Conservation (phyloP, 2,888 invertebrate genomes). For the Melanchra persicariae region DNA sequence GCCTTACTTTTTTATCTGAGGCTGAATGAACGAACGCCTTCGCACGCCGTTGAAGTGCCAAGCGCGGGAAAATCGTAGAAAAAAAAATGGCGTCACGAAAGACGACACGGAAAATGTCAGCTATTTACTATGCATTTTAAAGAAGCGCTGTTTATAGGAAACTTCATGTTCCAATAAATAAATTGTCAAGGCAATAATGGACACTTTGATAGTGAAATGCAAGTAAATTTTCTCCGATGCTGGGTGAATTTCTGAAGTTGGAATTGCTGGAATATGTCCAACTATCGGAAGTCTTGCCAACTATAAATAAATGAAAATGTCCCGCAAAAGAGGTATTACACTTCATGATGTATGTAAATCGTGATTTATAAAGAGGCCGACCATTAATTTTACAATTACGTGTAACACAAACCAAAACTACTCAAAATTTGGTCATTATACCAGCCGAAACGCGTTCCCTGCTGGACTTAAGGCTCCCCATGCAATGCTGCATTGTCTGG, state of each 20-base stretch:
- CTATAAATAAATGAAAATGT: slow-evolving; percentile 4
- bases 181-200: slow-evolving; percentile 27
- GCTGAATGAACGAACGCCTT: slow-evolving; percentile 39
- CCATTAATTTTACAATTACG: neutral
- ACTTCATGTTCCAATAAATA: slow-evolving; percentile 20
- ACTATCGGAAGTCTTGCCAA: slow-evolving; percentile 24
- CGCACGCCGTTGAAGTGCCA: slow-evolving; percentile 12
- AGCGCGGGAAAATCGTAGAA: slow-evolving; percentile 16
- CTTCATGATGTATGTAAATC: neutral
- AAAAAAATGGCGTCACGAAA: slow-evolving; percentile 13
- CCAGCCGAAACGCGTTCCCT: too few species aligned
- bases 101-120: slow-evolving; percentile 21
- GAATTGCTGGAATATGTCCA: slow-evolving; percentile 17
- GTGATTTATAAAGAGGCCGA: neutral
- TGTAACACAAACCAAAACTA: neutral
- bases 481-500: too few species aligned
- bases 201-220: slow-evolving; percentile 14
- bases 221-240: slow-evolving; percentile 1
- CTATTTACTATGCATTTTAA: slow-evolving; percentile 29
- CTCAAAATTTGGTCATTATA: neutral
- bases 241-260: neutral
- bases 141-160: slow-evolving; percentile 5
- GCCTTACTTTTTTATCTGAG: slow-evolving; percentile 29
- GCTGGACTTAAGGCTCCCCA: too few species aligned
- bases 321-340: neutral